Evolutionary conservation across 2,888 invertebrate genomes (phyloP).

Genomic region (Quadroppia sp.): DNA sequence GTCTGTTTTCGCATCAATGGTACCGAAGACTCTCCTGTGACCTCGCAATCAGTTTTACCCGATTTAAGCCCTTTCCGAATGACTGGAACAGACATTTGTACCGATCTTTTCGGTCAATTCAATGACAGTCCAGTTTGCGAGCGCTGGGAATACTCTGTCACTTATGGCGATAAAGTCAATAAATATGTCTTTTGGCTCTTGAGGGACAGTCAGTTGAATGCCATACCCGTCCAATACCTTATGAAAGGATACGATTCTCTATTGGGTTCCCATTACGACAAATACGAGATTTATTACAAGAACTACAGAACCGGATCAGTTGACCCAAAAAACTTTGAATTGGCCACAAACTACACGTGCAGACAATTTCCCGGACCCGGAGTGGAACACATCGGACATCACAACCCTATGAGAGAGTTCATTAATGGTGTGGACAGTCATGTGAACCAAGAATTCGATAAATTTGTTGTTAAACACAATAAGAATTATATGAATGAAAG

Average conservation of each 20-base stretch:
- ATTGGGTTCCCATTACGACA: slow-evolving; percentile 93
- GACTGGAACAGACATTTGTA: slow-evolving; percentile 33
- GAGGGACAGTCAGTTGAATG: slow-evolving; percentile 49
- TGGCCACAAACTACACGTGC: slow-evolving; percentile 49
- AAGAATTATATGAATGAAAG: slow-evolving; percentile 62
- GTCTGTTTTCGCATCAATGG: slow-evolving; percentile 48
- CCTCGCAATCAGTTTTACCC: slow-evolving; percentile 74
- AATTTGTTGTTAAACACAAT: slow-evolving; percentile 69
- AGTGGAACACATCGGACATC: slow-evolving; percentile 63
- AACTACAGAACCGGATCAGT: slow-evolving; percentile 52
- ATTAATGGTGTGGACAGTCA: slow-evolving; percentile 67
- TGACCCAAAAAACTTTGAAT: slow-evolving; percentile 54
- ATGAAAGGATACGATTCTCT: slow-evolving; percentile 89
- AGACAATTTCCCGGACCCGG: slow-evolving; percentile 81
- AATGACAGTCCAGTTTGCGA: slow-evolving; percentile 60
- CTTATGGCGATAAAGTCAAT: slow-evolving; percentile 72
- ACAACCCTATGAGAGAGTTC: slow-evolving; percentile 92
- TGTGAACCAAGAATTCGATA: slow-evolving; percentile 67
- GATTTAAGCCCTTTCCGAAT: slow-evolving; percentile 63
- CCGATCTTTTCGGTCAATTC: slow-evolving; percentile 8
- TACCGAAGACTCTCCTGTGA: slow-evolving; percentile 54
- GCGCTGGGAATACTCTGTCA: slow-evolving; percentile 70
- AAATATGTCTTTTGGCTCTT: slow-evolving; percentile 84
- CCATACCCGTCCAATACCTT: slow-evolving; percentile 71
- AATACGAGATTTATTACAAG: slow-evolving; percentile 80